Evolutionary conservation across 2,113 vertebrate genomes (phyloP), one percentile per base, ranked within the genome.

Genomic region (Clarias gariepinus): DNA sequence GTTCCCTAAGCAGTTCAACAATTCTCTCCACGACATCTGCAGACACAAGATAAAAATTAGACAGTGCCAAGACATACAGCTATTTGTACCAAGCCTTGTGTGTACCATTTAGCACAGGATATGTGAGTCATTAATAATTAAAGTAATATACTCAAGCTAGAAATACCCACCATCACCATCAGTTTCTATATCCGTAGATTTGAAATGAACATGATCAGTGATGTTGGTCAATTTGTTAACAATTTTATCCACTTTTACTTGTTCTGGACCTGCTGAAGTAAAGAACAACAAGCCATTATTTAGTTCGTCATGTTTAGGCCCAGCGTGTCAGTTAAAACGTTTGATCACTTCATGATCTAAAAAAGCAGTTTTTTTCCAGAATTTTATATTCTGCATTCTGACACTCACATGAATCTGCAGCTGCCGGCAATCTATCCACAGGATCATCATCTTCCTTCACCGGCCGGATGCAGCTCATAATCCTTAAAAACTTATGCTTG

Each of bases 1-100:
- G 81, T 30, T 92, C 88, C 86, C 91, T 93, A 90, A 98, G 91
- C 85, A 97, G 85, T 23, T 93, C 94, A 1, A 96, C 95, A 58
- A 97, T 84, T 57, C 2, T 93, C 89, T 92, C 91, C 85, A 96
- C 92, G 3, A 93, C 28, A 55, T 93, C 89, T 95, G 91, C 52
- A 33, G 8, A 77, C 3, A 92, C 58, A 90, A 66, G 83, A 91
- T 91, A 93, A 19, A 19, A 58, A 55, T 63, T 60, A 63, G 23
- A 82, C 21, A 19, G 16, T 36, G n/a, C 23, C 55, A 41, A 63
- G 30, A 41, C 18, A 57, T 4, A 76, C 3, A 15, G n/a, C 7
- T 55, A 18, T 4, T 84, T 33, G 33, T 85, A 28, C 58, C 57
- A 61, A 23, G 41, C 23, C 2, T 11, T 52, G 41, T 18, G 19